Evolutionary conservation across 1,140 invertebrate genomes (phyloP), one percentile per base, ranked within the genome.

Genomic region (Pachyrhynchus sulphureomaculatus): DNA sequence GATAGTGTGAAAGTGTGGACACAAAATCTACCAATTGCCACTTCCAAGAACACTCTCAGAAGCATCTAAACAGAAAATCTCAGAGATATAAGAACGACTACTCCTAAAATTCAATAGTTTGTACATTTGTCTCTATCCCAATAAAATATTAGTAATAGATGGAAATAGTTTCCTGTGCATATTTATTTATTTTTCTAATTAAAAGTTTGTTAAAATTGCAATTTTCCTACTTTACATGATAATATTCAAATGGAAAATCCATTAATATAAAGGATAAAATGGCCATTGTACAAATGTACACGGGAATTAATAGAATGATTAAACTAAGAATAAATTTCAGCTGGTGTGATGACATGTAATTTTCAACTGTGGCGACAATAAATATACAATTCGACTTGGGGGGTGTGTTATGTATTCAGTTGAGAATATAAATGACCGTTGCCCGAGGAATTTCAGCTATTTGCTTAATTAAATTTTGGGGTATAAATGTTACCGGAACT

Each of bases 401-500:
- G 65, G 68, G 63, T 65, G 61, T 65, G 64, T 65, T 69, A 69
- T 67, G 65, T 59, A 69, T 67, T 69, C 65, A 67, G 62, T 64
- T 53, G 63, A 67, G 66, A 67, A 69, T 69, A 69, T 69, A 69
- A 69, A 69, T 69, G 68, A 69, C 68, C 68, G 61, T 65, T 69
- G 68, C 64, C 68, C 68, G 64, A 67, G 68, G 68, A 69, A 69
- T 69, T 69, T 66, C 68, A 69, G 66, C 63, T 69, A 69, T 69
- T 69, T 67, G 68, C 68, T 69, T 69, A 69, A 69, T 69, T 69
- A 69, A 69, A 69, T 69, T 69, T 69, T 36, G 56, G 55, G 68
- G 47, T 69, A 69, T 69, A 65, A 65, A 69, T 67, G 68, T 66
- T 67, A 68, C 52, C 62, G 56, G 68, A 69, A 69, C 59, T 69